phyloP scores from a whole-genome alignment of 2,113 vertebrate species.

The Reinhardtius hippoglossoides region DNA sequence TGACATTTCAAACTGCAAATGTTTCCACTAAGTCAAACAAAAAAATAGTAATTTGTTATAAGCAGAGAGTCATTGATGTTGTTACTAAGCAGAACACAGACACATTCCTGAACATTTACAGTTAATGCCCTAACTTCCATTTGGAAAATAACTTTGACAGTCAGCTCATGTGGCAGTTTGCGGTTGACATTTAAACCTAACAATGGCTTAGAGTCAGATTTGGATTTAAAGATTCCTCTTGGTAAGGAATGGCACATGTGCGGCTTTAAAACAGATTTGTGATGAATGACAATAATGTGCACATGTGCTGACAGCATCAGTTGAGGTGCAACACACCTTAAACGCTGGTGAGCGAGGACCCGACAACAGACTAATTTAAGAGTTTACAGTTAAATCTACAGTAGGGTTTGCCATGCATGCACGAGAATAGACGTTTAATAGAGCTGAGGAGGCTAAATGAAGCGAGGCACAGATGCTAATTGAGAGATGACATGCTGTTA shows the following conservation, averaged over 20 bases:
- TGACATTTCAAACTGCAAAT: background rate
- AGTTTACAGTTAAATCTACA: background rate
- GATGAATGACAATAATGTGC: constrained; percentile 18
- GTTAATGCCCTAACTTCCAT: background rate
- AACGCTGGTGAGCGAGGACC: constrained; percentile 13
- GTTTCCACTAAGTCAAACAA: background rate
- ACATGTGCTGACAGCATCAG: constrained; percentile 25
- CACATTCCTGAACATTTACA: background rate
- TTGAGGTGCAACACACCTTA: constrained; percentile 4
- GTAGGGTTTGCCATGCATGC: constrained; percentile 6
- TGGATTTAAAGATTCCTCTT: constrained; percentile 7
- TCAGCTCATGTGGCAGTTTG: background rate
- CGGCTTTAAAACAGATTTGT: constrained; percentile 23
- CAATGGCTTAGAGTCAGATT: constrained; percentile 26
- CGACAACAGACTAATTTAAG: background rate
- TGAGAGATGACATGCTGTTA: constrained; percentile 41
- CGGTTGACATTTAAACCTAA: constrained; percentile 17
- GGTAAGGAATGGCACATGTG: background rate
- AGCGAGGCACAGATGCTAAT: constrained; percentile 9
- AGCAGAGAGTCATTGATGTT: background rate
- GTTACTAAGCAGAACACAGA: background rate
- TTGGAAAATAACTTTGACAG: background rate
- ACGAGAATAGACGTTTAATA: constrained; percentile 35
- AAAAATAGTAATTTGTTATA: background rate
- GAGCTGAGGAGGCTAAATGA: constrained; percentile 16